phyloP scores from a whole-genome alignment of 1,140 invertebrate genomes.

The Hylaeus volcanicus region DNA sequence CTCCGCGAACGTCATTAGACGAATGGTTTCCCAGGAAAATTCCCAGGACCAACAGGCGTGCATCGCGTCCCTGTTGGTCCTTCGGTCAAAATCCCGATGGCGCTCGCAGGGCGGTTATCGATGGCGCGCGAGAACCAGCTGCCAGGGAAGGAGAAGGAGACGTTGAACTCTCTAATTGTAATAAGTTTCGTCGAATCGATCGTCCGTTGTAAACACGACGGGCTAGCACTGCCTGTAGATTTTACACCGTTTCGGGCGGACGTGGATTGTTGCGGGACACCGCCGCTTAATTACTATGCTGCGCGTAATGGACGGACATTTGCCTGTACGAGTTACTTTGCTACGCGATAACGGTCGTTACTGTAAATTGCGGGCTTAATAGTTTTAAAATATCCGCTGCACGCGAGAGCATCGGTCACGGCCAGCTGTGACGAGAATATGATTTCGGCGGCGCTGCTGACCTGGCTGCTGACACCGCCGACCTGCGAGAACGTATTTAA shows the following conservation, averaged over 20 bases:
- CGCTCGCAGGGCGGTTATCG: background rate
- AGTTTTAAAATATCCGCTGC: constrained; percentile 48
- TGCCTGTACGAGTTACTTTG: constrained; percentile 60
- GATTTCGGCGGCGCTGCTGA: background rate
- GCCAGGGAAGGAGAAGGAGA: constrained; percentile 1
- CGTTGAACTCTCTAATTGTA: constrained; percentile 44
- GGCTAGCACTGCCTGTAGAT: constrained; percentile 45
- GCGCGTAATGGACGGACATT: constrained; percentile 58
- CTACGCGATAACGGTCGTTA: constrained; percentile 42
- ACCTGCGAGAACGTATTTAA: background rate
- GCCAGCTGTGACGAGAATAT: constrained; percentile 38
- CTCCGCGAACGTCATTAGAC: too few species aligned
- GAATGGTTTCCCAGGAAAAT: too few species aligned
- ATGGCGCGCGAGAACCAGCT: background rate
- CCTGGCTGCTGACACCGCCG: background rate
- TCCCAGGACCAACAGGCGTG: too few species aligned
- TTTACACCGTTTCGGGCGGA: constrained; percentile 54
- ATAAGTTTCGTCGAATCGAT: constrained; percentile 59
- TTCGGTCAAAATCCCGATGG: too few species aligned
- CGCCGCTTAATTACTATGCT: constrained; percentile 61
- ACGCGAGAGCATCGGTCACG: constrained; percentile 22
- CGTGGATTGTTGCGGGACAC: constrained; percentile 61
- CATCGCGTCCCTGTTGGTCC: too few species aligned
- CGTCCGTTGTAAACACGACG: constrained; percentile 54
- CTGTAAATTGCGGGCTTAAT: constrained; percentile 39